Percentiles rank a stretch among this genome's conserved stretches.
phyloP scores from a whole-genome alignment of 2,113 vertebrate species.

The Notothenia rossii region DNA sequence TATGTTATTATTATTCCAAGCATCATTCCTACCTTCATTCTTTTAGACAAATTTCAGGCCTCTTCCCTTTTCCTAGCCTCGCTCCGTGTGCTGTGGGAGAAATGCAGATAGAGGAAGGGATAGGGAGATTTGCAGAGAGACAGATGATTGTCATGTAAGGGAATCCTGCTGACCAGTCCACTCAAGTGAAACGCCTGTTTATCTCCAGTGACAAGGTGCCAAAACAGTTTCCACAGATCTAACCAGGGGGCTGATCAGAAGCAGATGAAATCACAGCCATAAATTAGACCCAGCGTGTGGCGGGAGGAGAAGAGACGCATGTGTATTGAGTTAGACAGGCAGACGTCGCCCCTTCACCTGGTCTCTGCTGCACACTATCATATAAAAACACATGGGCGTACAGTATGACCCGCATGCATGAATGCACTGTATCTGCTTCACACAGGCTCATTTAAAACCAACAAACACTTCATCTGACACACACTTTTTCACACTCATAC shows the following conservation, averaged over 20 bases:
- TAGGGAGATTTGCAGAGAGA: background rate
- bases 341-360: constrained; percentile 26
- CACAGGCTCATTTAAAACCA: constrained; percentile 18
- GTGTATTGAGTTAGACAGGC: constrained; percentile 71
- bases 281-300: constrained; percentile 69
- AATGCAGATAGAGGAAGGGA: background rate
- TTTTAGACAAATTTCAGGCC: background rate
- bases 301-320: constrained; percentile 63
- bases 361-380: constrained; percentile 15
- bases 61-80: constrained; percentile 5
- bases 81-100: constrained; percentile 11
- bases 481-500: constrained; percentile 10
- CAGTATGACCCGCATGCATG: background rate
- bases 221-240: constrained; percentile 78
- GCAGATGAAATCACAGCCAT: constrained; percentile 77
- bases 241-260: constrained; percentile 73
- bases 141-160: constrained; percentile 52
- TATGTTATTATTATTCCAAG: constrained; percentile 11
- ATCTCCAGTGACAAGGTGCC: constrained; percentile 80
- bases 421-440: background rate
- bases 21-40: background rate
- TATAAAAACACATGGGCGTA: constrained; percentile 5
- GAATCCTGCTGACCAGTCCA: constrained; percentile 57
- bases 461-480: background rate
- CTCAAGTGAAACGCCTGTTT: constrained; percentile 65